These are phyloP conservation scores for Macroteleia sp. DNA, from an alignment of 2,888 invertebrate species.

Conservation along the genomic window DNA sequence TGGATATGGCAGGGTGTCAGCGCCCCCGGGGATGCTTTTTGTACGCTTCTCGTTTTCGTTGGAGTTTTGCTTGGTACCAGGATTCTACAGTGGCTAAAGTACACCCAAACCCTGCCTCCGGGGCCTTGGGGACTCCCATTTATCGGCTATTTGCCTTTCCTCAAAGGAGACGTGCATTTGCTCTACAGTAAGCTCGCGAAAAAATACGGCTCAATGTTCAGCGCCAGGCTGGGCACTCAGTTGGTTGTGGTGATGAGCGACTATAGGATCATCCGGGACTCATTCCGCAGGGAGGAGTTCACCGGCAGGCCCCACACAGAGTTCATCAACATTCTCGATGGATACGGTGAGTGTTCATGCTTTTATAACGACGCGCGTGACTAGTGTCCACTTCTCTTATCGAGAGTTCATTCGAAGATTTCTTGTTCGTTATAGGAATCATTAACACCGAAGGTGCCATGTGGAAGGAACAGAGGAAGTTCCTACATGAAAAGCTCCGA, in stretches of 20 bases:
- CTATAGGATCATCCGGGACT: constrained; percentile 92
- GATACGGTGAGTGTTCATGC: constrained; percentile 91
- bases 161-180: constrained; percentile 90
- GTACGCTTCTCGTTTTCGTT: constrained; percentile 84
- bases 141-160: constrained; percentile 92
- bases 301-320: constrained; percentile 94
- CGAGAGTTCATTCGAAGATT: not conserved
- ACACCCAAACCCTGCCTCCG: constrained; percentile 88
- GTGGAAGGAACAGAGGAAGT: constrained; percentile 95
- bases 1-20: constrained; percentile 72
- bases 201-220: constrained; percentile 92
- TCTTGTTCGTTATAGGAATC: constrained; percentile 87
- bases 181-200: constrained; percentile 90
- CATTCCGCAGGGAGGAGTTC: constrained; percentile 93
- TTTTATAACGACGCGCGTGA: no score
- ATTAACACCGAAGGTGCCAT: constrained; percentile 94
- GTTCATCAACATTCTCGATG: constrained; percentile 93
- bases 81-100: constrained; percentile 79
- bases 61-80: constrained; percentile 83
- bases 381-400: no score
- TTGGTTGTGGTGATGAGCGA: constrained; percentile 94
- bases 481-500: constrained; percentile 93
- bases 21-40: constrained; percentile 71
- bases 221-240: constrained; percentile 91
- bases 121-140: constrained; percentile 95